A percentile compares a stretch with the other conserved stretches of the same genome.
These are phyloP conservation scores for Pseudorhombus dupliciocellatus DNA, from an alignment of 2,113 vertebrate species.

Conservation along the genomic window DNA sequence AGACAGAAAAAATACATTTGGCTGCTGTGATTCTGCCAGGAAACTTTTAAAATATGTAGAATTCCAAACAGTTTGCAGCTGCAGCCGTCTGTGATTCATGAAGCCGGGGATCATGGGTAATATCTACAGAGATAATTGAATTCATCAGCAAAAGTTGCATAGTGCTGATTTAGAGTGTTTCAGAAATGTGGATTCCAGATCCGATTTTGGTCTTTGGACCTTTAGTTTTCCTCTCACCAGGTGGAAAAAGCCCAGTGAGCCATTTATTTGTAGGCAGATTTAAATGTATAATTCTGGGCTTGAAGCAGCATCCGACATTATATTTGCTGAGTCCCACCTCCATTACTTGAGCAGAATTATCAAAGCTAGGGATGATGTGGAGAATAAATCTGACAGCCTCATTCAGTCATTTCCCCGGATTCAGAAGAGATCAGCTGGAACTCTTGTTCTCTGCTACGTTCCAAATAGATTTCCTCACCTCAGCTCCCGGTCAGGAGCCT, in stretches of 20 bases:
- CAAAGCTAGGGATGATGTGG: conserved; percentile 19
- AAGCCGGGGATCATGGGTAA: too few species aligned
- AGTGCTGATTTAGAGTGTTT: too few species aligned
- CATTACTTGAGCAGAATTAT: conserved; percentile 4
- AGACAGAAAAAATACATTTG: not conserved
- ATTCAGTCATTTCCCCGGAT: conserved; percentile 37
- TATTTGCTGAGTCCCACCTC: conserved; percentile 18
- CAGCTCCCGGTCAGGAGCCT: conserved; percentile 44
- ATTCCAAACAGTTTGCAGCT: too few species aligned
- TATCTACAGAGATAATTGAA: too few species aligned
- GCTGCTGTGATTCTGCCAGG: not conserved
- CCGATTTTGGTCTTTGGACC: too few species aligned
- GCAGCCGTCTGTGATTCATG: too few species aligned
- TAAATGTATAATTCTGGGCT: conserved; percentile 2
- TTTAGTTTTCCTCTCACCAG: not conserved
- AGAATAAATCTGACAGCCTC: conserved; percentile 9
- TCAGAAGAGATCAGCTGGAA: conserved; percentile 50
- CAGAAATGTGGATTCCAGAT: too few species aligned
- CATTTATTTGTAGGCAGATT: conserved; percentile 6
- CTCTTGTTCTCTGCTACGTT: conserved; percentile 18
- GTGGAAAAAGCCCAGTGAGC: not conserved
- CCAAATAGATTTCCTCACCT: conserved; percentile 47
- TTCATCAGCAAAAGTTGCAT: too few species aligned
- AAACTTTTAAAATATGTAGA: too few species aligned
- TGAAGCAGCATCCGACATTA: not conserved